These are phyloP conservation scores for Microtus agrestis DNA, from an alignment of 2,797 vertebrate genomes.

Conservation along the genomic window DNA sequence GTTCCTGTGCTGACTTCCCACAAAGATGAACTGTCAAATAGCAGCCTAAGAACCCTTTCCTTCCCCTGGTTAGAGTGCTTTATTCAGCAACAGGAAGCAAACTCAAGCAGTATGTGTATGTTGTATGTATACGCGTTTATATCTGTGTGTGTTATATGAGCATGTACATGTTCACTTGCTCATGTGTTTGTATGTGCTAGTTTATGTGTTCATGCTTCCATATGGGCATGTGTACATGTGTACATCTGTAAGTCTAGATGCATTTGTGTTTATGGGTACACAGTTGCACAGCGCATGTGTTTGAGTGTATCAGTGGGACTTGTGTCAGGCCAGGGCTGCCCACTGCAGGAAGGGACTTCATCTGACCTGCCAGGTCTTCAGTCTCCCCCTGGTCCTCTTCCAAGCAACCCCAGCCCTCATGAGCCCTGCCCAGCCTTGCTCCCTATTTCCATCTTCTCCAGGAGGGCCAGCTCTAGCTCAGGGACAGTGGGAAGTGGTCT, in stretches of 20 bases:
- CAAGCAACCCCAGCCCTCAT: background rate
- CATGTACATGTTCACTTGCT: background rate
- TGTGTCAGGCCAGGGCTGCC: background rate
- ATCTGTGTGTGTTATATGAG: background rate
- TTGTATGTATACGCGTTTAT: background rate
- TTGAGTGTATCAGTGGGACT: background rate
- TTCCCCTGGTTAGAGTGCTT: background rate
- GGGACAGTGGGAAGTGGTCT: background rate
- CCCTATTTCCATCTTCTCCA: background rate
- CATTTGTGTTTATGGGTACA: background rate
- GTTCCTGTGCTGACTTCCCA: background rate
- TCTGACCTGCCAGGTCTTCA: background rate
- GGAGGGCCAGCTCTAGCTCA: background rate
- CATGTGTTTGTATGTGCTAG: background rate
- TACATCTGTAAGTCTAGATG: background rate
- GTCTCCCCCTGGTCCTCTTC: background rate
- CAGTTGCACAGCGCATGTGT: background rate
- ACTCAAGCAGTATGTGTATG: background rate
- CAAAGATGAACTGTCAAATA: background rate
- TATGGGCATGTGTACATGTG: background rate
- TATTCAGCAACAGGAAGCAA: background rate
- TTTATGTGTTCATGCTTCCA: background rate
- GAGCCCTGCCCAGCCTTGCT: background rate
- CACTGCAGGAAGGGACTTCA: background rate
- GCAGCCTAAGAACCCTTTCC: background rate